phyloP scores from a whole-genome alignment of 2,113 vertebrate species.

The Megaceryle torquata region DNA sequence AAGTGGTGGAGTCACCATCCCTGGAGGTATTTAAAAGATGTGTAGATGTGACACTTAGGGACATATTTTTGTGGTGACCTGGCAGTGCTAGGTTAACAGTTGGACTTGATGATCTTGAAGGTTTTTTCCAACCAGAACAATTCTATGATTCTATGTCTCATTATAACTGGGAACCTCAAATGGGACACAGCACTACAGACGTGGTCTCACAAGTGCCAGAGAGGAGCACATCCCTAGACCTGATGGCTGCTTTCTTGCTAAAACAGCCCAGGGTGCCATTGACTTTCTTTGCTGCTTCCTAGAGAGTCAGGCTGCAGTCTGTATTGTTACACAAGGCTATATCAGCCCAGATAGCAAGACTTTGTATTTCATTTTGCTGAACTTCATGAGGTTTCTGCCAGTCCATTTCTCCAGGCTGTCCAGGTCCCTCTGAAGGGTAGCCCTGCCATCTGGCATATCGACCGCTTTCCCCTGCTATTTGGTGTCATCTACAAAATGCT shows the following conservation, averaged over 20 bases:
- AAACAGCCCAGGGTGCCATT: not conserved
- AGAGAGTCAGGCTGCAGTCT: not conserved
- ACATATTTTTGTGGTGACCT: no score
- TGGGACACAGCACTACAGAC: not conserved
- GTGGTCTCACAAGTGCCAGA: not conserved
- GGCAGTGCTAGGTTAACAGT: no score
- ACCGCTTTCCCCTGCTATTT: rapidly evolving
- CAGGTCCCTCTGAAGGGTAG: not conserved
- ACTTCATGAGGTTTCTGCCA: not conserved
- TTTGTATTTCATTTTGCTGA: not conserved
- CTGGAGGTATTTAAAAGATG: no score
- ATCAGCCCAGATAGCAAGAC: not conserved
- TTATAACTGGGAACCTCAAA: not conserved
- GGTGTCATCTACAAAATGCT: not conserved
- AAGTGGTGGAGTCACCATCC: no score
- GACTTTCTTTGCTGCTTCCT: not conserved
- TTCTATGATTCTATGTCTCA: not conserved
- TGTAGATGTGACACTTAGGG: no score
- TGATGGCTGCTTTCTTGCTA: not conserved
- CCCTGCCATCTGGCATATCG: not conserved
- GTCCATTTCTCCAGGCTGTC: not conserved
- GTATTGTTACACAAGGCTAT: not conserved
- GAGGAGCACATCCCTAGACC: not conserved
- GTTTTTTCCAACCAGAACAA: no score
- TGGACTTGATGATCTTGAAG: no score